Evolutionary conservation across 2,797 vertebrate genomes (phyloP), one percentile per base, ranked within the genome.

Genomic region (Dromococcyx pavoninus): DNA sequence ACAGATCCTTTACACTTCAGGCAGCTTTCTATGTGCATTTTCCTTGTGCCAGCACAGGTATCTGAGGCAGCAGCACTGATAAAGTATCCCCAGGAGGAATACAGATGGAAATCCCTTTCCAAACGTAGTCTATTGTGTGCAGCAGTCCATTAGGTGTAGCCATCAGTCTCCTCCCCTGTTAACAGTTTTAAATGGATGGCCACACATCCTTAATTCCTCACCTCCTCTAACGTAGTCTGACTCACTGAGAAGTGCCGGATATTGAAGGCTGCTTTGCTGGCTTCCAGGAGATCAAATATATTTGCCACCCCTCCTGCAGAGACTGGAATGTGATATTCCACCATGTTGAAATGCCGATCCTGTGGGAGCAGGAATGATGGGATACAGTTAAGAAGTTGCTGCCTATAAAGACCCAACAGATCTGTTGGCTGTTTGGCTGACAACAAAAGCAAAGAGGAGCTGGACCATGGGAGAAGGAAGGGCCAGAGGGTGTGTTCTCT

Each of bases 221-320:
- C 99, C 99, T 99, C 99, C 97, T 99, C 99, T 96, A 99, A 96
- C 7, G 99, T 99, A 39, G 99, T 99, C 96, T 99, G 99, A 97
- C 99, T 99, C 97, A 99, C 99, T 57, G 99, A 98, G 97, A 99
- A 99, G 97, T 99, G 99, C 94, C 99, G 99, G 98, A 99, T 99
- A 96, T 98, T 98, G 97, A 99, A 98, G 74, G 97, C 78, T 78
- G 97, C 94, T 97, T 99, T 99, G 97, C 98, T 99, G 93, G 98
- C 96, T 98, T 99, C 99, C 86, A 99, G 97, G 93, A 99, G 98
- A 97, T 99, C 97, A 90, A 99, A 99, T 98, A 99, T 99, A 95
- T 99, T 98, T 17, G 99, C 99, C 60, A 99, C 99, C 17, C 99
- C 99, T 95, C 99, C 99, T 32, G 98, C 98, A 50, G 99, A 99